These are phyloP conservation scores for Zosterops borbonicus DNA, from an alignment of 2,113 vertebrate species.

Conservation along the genomic window DNA sequence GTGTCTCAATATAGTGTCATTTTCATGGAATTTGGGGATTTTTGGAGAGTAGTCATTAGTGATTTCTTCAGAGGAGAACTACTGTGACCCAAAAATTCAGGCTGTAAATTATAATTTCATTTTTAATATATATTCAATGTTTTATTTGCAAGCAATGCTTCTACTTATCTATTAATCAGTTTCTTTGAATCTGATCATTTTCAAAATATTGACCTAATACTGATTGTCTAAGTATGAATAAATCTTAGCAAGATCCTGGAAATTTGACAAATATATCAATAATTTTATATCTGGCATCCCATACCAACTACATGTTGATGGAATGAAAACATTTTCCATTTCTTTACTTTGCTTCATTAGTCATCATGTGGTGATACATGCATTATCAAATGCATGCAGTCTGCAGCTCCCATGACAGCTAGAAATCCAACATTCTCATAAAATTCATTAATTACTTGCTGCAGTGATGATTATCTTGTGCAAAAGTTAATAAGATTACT, in stretches of 20 bases:
- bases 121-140: conserved; percentile 22
- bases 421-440: conserved; percentile 55
- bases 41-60: conserved; percentile 44
- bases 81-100: conserved; percentile 23
- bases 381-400: conserved; percentile 5
- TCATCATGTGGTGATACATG: conserved; percentile 60
- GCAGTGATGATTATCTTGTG: conserved; percentile 31
- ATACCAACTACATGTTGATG: conserved; percentile 51
- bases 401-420: conserved; percentile 60
- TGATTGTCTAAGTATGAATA: conserved; percentile 62
- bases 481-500: conserved; percentile 48
- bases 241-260: conserved; percentile 66
- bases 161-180: conserved; percentile 28
- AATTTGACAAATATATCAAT: conserved; percentile 65
- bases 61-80: conserved; percentile 47
- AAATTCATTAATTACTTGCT: conserved; percentile 46
- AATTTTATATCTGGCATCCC: conserved; percentile 69
- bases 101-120: conserved; percentile 38
- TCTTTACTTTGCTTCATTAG: conserved; percentile 73
- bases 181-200: conserved; percentile 47
- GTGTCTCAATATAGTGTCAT: conserved; percentile 42
- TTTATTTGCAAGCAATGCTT: conserved; percentile 56
- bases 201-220: conserved; percentile 52
- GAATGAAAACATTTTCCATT: conserved; percentile 45
- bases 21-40: conserved; percentile 38